Percentiles rank a stretch among this genome's conserved stretches.
phyloP scores from a whole-genome alignment of 2,888 invertebrate species.

The Chrysotoxum bicinctum region DNA sequence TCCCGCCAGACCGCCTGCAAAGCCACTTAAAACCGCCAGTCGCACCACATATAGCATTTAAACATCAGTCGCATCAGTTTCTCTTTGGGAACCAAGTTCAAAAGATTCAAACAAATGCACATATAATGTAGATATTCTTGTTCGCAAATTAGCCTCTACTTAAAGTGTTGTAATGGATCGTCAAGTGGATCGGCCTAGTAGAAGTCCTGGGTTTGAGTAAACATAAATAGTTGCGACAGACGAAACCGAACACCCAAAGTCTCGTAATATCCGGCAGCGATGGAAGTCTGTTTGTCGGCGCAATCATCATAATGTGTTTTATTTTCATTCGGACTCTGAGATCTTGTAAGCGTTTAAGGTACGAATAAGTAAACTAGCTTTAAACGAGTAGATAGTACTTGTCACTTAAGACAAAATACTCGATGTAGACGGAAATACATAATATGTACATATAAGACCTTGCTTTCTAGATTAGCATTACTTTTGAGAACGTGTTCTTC shows the following conservation, averaged over 20 bases:
- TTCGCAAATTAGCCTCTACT: constrained; percentile 72
- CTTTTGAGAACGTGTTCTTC: not conserved
- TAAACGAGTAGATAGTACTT: not conserved
- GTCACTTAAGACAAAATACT: too few species aligned
- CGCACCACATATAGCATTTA: not conserved
- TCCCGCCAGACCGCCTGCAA: constrained; percentile 63
- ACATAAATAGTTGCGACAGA: constrained; percentile 52
- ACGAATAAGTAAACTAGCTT: not conserved
- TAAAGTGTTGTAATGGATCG: constrained; percentile 69
- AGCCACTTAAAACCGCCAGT: constrained; percentile 60
- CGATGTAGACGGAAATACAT: too few species aligned
- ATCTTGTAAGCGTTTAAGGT: not conserved
- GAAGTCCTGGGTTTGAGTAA: not conserved
- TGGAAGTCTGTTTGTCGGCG: constrained; percentile 47
- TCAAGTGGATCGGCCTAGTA: constrained; percentile 68
- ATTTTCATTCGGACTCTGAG: not conserved
- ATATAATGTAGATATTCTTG: constrained; percentile 18
- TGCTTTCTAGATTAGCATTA: not conserved
- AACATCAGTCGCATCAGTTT: constrained; percentile 14
- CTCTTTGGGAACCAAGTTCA: constrained; percentile 66
- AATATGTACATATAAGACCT: not conserved
- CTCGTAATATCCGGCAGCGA: constrained; percentile 55
- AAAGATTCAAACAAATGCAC: constrained; percentile 43
- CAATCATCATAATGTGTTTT: constrained; percentile 47
- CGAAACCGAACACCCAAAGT: constrained; percentile 67